A percentile compares a stretch with the other conserved stretches of the same genome.
Conservation (phyloP, 2,113 vertebrate genomes). For the Clarias gariepinus region DNA sequence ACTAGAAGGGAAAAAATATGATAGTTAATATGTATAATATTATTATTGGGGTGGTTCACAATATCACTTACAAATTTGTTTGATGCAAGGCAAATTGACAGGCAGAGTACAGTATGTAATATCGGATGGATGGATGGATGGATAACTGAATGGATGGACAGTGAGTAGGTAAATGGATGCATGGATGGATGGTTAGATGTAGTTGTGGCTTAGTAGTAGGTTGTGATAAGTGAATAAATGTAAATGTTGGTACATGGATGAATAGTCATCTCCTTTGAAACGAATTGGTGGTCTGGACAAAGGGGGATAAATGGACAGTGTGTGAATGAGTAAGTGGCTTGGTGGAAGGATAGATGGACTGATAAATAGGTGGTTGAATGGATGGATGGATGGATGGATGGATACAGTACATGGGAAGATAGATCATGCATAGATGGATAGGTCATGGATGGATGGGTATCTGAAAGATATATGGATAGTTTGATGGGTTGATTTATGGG, state of each 20-base stretch:
- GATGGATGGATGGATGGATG: not conserved
- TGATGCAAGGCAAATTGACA: not conserved
- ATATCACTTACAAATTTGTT: not conserved
- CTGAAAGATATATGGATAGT: not conserved
- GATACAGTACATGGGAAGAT: not conserved
- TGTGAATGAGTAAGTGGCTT: not conserved
- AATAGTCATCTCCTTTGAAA: not conserved
- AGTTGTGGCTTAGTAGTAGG: not conserved
- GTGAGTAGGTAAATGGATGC: not conserved
- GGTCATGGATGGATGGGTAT: not conserved
- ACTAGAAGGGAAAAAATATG: not conserved
- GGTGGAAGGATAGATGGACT: not conserved
- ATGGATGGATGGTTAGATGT: not conserved
- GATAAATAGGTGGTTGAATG: not conserved
- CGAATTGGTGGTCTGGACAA: not conserved
- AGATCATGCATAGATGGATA: not conserved
- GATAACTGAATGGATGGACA: not conserved
- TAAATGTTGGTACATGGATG: not conserved
- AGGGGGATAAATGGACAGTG: not conserved
- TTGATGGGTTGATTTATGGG: not conserved
- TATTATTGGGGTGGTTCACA: not conserved
- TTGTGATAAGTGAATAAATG: too few species aligned
- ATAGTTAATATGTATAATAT: not conserved
- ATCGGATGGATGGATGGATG: not conserved
- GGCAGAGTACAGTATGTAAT: not conserved